These are phyloP conservation scores for Peromyscus maniculatus DNA, from an alignment of 2,113 vertebrate species.

Conservation along the genomic window DNA sequence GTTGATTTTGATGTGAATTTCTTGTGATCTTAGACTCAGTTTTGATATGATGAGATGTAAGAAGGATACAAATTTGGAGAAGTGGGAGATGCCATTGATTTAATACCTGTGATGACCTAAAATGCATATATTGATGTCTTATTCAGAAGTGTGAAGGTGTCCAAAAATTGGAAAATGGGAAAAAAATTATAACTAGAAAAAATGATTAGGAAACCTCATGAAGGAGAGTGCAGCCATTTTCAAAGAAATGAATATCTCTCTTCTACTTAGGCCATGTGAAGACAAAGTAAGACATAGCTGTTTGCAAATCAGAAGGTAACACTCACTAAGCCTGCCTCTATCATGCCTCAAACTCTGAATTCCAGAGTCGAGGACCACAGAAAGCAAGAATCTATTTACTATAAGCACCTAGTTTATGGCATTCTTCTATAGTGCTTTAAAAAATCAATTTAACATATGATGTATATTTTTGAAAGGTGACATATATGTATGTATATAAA, in stretches of 20 bases:
- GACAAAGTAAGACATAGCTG: not conserved
- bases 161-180: not conserved
- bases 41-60: not conserved
- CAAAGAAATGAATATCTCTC: not conserved
- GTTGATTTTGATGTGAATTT: not conserved
- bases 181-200: not conserved
- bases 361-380: accelerated
- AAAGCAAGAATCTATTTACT: not conserved
- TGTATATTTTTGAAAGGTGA: not conserved
- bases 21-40: not conserved
- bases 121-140: not conserved
- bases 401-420: not conserved
- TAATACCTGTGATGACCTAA: not conserved
- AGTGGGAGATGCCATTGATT: not conserved
- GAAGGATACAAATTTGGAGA: not conserved
- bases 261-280: not conserved
- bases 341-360: not conserved
- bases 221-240: not conserved
- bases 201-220: not conserved
- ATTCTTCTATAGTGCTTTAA: not conserved
- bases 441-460: not conserved
- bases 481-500: not conserved
- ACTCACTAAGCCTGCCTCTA: not conserved
- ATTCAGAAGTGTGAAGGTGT: not conserved
- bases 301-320: not conserved